A percentile compares a stretch with the other conserved stretches of the same genome.
Evolutionary conservation across 2,888 invertebrate species (phyloP).

Genomic region (Archips xylosteana): DNA sequence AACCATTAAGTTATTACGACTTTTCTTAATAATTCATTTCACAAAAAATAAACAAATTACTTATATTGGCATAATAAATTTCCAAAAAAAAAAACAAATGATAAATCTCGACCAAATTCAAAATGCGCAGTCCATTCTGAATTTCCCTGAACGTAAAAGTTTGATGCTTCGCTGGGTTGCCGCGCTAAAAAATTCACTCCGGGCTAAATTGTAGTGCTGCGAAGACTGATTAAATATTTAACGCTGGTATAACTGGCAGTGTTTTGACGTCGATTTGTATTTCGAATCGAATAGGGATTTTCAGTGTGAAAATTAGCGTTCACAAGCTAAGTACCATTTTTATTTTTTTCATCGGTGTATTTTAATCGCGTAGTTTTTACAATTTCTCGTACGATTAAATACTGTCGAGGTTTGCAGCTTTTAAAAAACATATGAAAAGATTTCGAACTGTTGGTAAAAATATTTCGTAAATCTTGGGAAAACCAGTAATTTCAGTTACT

Average conservation of each 20-base stretch:
- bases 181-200: slow-evolving; percentile 59
- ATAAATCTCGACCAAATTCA: slow-evolving; percentile 18
- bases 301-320: slow-evolving; percentile 34
- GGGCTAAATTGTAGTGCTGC: slow-evolving; percentile 49
- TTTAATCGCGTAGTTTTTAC: background rate
- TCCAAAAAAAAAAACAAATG: background rate
- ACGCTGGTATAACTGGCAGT: slow-evolving; percentile 48
- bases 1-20: too few relatives aligned
- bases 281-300: slow-evolving; percentile 45
- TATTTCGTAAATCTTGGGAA: too few relatives aligned
- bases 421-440: too few relatives aligned
- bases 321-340: slow-evolving; percentile 2
- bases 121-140: slow-evolving; percentile 43
- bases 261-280: slow-evolving; percentile 56
- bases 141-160: slow-evolving; percentile 45
- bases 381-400: background rate
- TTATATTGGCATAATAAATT: background rate
- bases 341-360: background rate
- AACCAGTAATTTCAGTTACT: too few relatives aligned
- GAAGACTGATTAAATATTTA: slow-evolving; percentile 56
- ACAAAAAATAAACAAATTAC: background rate
- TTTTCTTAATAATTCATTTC: too few relatives aligned
- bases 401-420: too few relatives aligned
- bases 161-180: slow-evolving; percentile 53
- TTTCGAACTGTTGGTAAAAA: too few relatives aligned